Conservation (phyloP, 2,113 vertebrate genomes). For the Apteryx mantelli region DNA sequence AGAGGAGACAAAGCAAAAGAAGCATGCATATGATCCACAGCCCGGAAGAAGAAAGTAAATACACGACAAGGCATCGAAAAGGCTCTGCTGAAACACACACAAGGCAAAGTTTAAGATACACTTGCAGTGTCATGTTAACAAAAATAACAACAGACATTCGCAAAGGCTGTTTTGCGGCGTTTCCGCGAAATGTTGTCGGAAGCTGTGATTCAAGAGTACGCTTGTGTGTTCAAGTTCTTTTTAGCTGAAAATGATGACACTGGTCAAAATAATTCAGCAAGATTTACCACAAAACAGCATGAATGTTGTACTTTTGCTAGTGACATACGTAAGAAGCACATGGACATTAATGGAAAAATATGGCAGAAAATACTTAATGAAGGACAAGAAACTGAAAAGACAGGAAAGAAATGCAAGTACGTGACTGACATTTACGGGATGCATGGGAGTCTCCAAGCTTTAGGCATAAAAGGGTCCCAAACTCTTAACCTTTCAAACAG, state of each 20-base stretch:
- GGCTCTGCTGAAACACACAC: background rate
- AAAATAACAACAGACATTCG: slow-evolving; percentile 5
- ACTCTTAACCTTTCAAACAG: slow-evolving; percentile 20
- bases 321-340: slow-evolving; percentile 34
- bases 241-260: background rate
- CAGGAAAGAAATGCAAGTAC: background rate
- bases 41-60: slow-evolving; percentile 49
- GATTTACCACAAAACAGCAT: slow-evolving; percentile 27
- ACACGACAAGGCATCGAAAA: slow-evolving; percentile 39
- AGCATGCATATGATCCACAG: slow-evolving; percentile 80
- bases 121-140: slow-evolving; percentile 19
- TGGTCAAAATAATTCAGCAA: background rate
- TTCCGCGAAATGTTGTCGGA: background rate
- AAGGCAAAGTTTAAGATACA: background rate
- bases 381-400: slow-evolving; percentile 18
- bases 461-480: background rate
- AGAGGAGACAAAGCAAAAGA: slow-evolving; percentile 75
- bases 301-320: slow-evolving; percentile 59
- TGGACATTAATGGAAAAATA: slow-evolving; percentile 3
- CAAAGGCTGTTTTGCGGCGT: slow-evolving; percentile 40
- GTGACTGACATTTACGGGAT: slow-evolving; percentile 24
- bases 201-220: background rate
- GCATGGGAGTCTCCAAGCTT: slow-evolving; percentile 16
- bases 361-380: slow-evolving; percentile 7
- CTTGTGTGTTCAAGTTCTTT: background rate